Conservation (phyloP, 2,113 vertebrate species). For the Melanerpes formicivorus region DNA sequence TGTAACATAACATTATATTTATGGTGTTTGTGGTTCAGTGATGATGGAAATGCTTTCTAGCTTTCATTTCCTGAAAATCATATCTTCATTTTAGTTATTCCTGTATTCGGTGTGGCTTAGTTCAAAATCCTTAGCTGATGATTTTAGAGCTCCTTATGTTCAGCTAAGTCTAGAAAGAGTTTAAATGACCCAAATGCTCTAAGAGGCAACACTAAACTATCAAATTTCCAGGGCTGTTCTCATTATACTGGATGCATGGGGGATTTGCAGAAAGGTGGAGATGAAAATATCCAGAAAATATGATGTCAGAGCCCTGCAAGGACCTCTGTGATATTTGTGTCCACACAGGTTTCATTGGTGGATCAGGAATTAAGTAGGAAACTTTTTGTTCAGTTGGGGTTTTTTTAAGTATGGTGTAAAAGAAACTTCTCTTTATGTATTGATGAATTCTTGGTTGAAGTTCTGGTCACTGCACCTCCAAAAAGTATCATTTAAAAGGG, state of each 20-base stretch:
- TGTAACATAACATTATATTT: neutral
- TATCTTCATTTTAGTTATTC: neutral
- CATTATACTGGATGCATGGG: neutral
- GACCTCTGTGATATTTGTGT: neutral
- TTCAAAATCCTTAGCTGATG: neutral
- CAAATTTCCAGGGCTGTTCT: neutral
- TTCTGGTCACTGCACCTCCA: neutral
- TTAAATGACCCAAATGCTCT: neutral
- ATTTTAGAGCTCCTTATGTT: constrained; percentile 5
- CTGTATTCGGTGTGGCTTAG: neutral
- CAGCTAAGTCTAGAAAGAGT: neutral
- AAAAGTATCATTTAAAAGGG: neutral
- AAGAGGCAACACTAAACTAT: neutral
- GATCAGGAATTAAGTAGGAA: neutral
- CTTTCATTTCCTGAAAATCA: constrained; percentile 6
- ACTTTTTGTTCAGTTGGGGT: neutral
- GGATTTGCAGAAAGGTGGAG: neutral
- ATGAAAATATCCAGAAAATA: neutral
- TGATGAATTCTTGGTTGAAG: neutral
- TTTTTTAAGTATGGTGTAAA: neutral
- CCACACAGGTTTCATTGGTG: neutral
- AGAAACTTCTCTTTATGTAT: neutral
- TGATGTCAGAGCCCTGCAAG: neutral
- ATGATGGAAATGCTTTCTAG: neutral
- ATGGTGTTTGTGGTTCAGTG: neutral